Evolutionary conservation across 2,888 invertebrate species (phyloP).

Genomic region (Thymelicus lineola): DNA sequence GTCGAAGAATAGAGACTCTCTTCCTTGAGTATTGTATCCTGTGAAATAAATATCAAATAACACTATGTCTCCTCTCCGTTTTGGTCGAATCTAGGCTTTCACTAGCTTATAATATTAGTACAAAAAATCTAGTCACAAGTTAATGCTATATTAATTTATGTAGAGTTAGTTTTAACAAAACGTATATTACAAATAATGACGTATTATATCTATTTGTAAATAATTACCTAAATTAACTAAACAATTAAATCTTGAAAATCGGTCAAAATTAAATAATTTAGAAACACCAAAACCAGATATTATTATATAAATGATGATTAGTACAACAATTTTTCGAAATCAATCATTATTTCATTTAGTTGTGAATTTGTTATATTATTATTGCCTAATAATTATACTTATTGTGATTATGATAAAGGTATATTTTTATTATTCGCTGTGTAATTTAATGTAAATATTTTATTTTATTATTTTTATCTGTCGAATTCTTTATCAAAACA

Average conservation of each 20-base stretch:
- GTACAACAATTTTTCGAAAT: slow-evolving; percentile 8
- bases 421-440: slow-evolving; percentile 47
- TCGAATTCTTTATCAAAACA: slow-evolving; percentile 8
- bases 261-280: not conserved
- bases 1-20: not conserved
- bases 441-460: slow-evolving; percentile 53
- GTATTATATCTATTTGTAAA: not conserved
- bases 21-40: no score
- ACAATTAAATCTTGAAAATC: not conserved
- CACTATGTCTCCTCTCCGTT: not conserved
- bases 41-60: no score
- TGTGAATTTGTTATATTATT: slow-evolving; percentile 22
- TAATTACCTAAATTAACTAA: not conserved
- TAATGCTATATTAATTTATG: slow-evolving; percentile 17
- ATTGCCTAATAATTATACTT: slow-evolving; percentile 44
- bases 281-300: slow-evolving; percentile 4
- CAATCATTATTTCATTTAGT: not conserved
- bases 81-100: not conserved
- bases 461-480: slow-evolving; percentile 43
- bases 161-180: slow-evolving; percentile 21
- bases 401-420: slow-evolving; percentile 40
- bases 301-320: slow-evolving; percentile 1
- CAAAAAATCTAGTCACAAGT: slow-evolving; percentile 2
- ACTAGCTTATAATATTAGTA: slow-evolving; percentile 5
- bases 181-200: slow-evolving; percentile 2